Evolutionary conservation across 2,113 vertebrate species (phyloP).

Genomic region (Glaucidium brasilianum): DNA sequence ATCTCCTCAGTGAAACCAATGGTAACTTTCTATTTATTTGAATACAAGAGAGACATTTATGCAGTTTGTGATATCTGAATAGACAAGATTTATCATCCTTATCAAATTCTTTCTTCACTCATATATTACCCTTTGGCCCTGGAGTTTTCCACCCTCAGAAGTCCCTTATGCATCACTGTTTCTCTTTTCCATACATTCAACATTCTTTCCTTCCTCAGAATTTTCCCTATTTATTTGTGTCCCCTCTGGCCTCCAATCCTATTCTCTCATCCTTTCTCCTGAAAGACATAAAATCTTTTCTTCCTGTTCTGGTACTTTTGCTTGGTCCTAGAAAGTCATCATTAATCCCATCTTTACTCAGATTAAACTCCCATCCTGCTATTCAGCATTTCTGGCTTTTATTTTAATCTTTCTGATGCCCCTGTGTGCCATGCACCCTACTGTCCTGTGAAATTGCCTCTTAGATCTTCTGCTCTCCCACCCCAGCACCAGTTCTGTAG

Average conservation of each 20-base stretch:
- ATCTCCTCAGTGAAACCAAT: background rate
- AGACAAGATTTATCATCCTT: background rate
- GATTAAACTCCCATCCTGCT: background rate
- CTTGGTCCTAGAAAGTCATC: background rate
- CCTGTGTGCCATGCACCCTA: background rate
- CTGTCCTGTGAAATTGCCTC: rapidly evolving
- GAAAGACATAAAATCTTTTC: background rate
- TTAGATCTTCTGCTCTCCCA: background rate
- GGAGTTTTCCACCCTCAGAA: background rate
- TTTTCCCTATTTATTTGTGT: background rate
- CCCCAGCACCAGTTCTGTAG: background rate
- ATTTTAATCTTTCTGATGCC: background rate
- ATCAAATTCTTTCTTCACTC: background rate
- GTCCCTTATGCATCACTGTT: background rate
- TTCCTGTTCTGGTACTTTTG: background rate
- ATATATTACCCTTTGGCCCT: background rate
- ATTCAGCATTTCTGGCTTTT: background rate
- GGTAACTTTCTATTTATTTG: background rate
- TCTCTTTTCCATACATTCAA: background rate
- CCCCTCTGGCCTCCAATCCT: background rate
- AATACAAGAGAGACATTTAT: background rate
- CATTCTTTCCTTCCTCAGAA: background rate
- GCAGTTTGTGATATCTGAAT: background rate
- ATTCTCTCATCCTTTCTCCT: background rate
- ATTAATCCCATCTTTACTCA: background rate